Conservation (phyloP, 2,888 invertebrate species). For the Mythimna loreyi region DNA sequence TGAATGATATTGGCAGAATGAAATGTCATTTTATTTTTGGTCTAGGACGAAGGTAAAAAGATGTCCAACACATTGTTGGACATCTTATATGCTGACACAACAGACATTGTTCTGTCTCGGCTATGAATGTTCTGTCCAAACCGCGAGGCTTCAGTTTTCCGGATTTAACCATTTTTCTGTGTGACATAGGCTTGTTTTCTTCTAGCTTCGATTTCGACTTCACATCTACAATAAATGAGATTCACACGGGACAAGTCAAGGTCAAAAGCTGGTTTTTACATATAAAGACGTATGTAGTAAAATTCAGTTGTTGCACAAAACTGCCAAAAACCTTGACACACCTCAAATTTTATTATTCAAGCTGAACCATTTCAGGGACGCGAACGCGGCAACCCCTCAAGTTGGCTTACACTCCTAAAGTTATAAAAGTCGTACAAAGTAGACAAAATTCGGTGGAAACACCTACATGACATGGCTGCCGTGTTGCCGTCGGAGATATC, state of each 20-base stretch:
- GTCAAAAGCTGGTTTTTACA: too few species aligned
- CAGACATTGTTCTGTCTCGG: too few species aligned
- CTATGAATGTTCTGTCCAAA: too few species aligned
- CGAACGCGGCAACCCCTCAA: slow-evolving; percentile 33
- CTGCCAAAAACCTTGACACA: slow-evolving; percentile 45
- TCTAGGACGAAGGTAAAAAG: neutral
- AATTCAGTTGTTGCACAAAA: slow-evolving; percentile 9
- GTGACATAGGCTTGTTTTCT: too few species aligned
- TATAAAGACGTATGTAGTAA: neutral
- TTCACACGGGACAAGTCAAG: too few species aligned
- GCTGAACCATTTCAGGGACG: slow-evolving; percentile 42
- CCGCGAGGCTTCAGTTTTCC: too few species aligned
- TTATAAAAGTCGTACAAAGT: slow-evolving; percentile 48
- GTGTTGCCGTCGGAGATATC: slow-evolving; percentile 82
- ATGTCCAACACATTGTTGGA: too few species aligned
- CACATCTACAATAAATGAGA: too few species aligned
- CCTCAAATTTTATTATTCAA: slow-evolving; percentile 44
- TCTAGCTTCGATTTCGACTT: too few species aligned
- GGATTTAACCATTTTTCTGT: too few species aligned
- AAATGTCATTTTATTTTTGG: slow-evolving; percentile 4
- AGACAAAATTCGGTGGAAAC: slow-evolving; percentile 58
- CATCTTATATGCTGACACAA: too few species aligned
- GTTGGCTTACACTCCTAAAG: slow-evolving; percentile 35
- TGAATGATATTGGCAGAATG: neutral
- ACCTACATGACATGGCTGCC: slow-evolving; percentile 66